Percentiles rank a stretch among this genome's conserved stretches.
phyloP scores from a whole-genome alignment of 2,888 invertebrate species.

The Malthinus seriepunctatus region DNA sequence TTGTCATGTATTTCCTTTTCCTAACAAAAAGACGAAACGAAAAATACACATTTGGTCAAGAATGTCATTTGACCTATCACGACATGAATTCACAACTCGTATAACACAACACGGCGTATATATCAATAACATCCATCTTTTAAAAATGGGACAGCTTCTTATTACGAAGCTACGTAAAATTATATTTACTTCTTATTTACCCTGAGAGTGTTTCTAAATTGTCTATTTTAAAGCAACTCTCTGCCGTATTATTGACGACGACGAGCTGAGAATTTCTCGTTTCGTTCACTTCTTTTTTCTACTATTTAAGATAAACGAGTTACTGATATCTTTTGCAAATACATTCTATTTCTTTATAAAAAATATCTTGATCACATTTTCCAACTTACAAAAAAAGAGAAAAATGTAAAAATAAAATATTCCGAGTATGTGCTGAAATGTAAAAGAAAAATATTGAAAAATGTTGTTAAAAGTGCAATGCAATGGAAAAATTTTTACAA shows the following conservation, averaged over 20 bases:
- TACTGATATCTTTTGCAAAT: conserved; percentile 11
- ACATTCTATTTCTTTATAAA: too few relatives aligned
- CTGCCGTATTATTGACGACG: conserved; percentile 19
- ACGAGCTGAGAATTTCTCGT: conserved; percentile 14
- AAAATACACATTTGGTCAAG: not conserved
- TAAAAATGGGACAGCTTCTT: conserved; percentile 21
- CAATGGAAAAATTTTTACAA: too few relatives aligned
- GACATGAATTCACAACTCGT: conserved; percentile 1
- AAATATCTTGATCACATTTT: too few relatives aligned
- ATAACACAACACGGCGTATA: too few relatives aligned
- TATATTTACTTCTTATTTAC: conserved; percentile 30
- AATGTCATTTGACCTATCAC: conserved; percentile 2
- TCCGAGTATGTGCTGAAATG: too few relatives aligned
- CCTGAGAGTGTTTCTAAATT: conserved; percentile 24
- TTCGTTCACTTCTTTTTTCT: conserved; percentile 7
- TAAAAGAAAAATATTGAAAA: too few relatives aligned
- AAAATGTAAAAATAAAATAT: too few relatives aligned
- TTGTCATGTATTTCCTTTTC: conserved; percentile 11
- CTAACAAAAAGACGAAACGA: not conserved
- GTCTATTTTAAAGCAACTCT: conserved; percentile 27
- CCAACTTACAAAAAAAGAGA: too few relatives aligned
- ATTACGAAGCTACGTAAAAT: conserved; percentile 26
- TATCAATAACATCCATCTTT: conserved; percentile 26
- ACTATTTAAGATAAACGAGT: conserved; percentile 18
- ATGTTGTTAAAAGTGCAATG: too few relatives aligned